These are phyloP conservation scores for Montipora cactus DNA, from an alignment of 64 coral and sea anemone genomes.

Conservation along the genomic window DNA sequence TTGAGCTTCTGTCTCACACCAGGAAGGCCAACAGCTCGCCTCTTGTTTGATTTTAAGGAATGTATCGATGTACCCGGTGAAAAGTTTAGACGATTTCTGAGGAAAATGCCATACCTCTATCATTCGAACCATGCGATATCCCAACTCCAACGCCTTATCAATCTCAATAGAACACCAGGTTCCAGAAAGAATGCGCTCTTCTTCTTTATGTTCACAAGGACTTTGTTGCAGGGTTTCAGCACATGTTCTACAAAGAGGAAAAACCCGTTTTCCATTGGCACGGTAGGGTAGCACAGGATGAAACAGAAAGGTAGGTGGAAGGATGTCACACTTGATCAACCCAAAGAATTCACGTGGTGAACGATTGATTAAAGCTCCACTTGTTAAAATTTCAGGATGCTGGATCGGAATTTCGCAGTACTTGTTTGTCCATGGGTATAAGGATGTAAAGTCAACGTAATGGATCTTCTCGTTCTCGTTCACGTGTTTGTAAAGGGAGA, in stretches of 20 bases:
- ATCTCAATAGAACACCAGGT: too few relatives aligned
- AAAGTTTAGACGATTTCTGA: neutral
- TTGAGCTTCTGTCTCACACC: conserved; percentile 4
- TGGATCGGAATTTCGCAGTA: neutral
- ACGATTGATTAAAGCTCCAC: neutral
- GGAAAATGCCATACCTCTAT: too few relatives aligned
- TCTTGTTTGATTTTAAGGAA: conserved; percentile 61
- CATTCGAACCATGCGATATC: too few relatives aligned
- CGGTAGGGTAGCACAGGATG: conserved; percentile 34
- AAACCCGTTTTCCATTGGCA: conserved; percentile 5
- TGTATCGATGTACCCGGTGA: conserved; percentile 20
- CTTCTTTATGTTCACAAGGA: too few relatives aligned
- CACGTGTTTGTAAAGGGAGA: neutral
- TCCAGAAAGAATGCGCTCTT: too few relatives aligned
- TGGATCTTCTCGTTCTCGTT: neutral
- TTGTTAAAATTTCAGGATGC: conserved; percentile 11
- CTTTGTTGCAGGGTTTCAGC: neutral
- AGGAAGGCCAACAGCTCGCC: neutral
- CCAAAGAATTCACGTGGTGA: neutral
- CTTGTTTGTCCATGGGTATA: conserved; percentile 14
- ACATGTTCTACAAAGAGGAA: conserved; percentile 32
- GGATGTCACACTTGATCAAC: conserved; percentile 27
- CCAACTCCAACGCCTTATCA: too few relatives aligned
- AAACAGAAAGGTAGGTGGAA: conserved; percentile 31
- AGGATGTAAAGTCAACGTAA: neutral